Percentiles rank a stretch among this genome's conserved stretches.
Evolutionary conservation across 1,140 invertebrate species (phyloP).

Genomic region (Portunus trituberculatus): DNA sequence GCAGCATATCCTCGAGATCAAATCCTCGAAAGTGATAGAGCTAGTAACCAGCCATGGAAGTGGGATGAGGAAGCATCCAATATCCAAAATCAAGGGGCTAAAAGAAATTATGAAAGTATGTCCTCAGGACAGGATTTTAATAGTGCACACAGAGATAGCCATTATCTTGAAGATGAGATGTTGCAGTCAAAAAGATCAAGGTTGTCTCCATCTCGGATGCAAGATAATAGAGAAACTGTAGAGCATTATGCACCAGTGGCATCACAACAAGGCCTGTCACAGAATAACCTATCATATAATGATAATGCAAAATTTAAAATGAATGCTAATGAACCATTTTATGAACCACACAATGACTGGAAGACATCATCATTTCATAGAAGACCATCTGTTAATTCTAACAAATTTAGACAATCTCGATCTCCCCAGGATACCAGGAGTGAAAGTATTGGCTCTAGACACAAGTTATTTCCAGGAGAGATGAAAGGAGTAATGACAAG

Average conservation of each 20-base stretch:
- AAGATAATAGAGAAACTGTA: background rate
- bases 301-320: constrained; percentile 25
- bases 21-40: background rate
- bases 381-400: background rate
- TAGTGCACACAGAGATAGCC: background rate
- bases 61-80: constrained; percentile 1
- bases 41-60: constrained; percentile 43
- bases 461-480: background rate
- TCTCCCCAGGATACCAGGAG: background rate
- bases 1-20: background rate
- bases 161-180: background rate
- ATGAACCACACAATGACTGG: constrained; percentile 29
- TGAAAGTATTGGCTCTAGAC: background rate
- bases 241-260: background rate
- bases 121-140: background rate
- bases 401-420: constrained; percentile 13
- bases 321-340: background rate
- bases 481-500: background rate
- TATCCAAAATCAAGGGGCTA: background rate
- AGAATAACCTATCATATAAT: background rate
- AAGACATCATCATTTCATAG: constrained; percentile 4
- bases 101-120: constrained; percentile 41
- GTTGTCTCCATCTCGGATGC: background rate
- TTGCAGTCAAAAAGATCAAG: constrained; percentile 33
- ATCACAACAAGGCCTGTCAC: background rate